Evolutionary conservation across 2,113 vertebrate species (phyloP).

Genomic region (Anoura caudifer): DNA sequence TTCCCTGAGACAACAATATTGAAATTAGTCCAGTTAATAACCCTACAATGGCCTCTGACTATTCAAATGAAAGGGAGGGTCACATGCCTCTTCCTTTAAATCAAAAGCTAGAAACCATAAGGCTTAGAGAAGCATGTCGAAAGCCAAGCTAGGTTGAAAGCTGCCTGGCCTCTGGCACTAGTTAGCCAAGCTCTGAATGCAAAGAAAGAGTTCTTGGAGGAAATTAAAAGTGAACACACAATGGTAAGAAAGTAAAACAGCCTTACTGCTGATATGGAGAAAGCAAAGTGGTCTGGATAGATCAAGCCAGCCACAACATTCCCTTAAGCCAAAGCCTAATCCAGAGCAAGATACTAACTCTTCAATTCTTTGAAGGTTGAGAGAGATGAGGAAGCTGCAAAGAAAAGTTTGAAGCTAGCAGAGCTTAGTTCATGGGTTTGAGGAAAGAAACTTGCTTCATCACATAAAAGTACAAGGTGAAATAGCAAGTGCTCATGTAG

Average conservation of each 20-base stretch:
- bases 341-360: neutral
- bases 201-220: neutral
- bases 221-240: neutral
- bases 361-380: neutral
- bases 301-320: too few relatives aligned
- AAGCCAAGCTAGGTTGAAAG: too few relatives aligned
- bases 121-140: too few relatives aligned
- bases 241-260: neutral
- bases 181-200: neutral
- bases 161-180: too few relatives aligned
- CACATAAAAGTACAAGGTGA: neutral
- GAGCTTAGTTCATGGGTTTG: neutral
- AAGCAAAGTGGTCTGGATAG: too few relatives aligned
- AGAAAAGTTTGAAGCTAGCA: neutral
- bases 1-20: too few relatives aligned
- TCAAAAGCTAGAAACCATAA: too few relatives aligned
- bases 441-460: neutral
- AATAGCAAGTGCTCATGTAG: neutral
- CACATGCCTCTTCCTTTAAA: too few relatives aligned
- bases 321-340: neutral
- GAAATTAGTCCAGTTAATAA: too few relatives aligned
- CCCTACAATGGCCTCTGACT: too few relatives aligned
- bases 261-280: too few relatives aligned
- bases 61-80: too few relatives aligned
- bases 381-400: neutral